Percentiles rank a stretch among this genome's conserved stretches.
These are phyloP conservation scores for Apteryx owenii DNA, from an alignment of 2,113 vertebrate genomes.

Conservation along the genomic window DNA sequence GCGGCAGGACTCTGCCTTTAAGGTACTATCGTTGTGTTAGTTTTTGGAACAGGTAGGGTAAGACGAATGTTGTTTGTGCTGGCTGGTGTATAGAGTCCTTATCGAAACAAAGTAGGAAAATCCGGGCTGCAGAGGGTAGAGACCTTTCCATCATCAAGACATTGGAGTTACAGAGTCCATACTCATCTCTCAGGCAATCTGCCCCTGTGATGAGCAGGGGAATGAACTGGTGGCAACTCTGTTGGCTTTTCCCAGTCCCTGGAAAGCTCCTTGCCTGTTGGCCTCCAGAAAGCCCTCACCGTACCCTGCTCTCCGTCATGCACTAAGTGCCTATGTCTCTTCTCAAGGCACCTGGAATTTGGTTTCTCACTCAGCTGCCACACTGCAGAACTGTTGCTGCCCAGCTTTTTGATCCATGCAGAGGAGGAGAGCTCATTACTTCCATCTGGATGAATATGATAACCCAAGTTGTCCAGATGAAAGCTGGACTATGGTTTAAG, in stretches of 20 bases:
- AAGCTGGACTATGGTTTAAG: neutral
- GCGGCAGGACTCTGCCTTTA: neutral
- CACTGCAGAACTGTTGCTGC: fast-evolving
- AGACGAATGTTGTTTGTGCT: neutral
- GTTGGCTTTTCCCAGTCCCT: neutral
- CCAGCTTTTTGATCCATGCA: neutral
- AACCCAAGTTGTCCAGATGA: neutral
- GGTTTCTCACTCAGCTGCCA: neutral
- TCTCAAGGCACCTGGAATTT: neutral
- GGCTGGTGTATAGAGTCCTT: neutral
- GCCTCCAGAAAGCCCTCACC: neutral
- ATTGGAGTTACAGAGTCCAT: neutral
- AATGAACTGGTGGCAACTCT: neutral
- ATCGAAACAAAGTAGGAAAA: neutral
- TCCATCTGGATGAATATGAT: neutral
- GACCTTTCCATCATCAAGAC: fast-evolving
- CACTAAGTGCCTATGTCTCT: neutral
- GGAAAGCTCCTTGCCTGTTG: neutral
- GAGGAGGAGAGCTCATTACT: neutral
- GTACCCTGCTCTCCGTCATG: neutral
- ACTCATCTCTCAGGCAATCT: neutral
- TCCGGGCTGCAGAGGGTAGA: neutral
- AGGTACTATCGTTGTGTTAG: fast-evolving
- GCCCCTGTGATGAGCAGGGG: neutral
- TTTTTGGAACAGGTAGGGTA: neutral